Conservation (phyloP, 2,888 invertebrate genomes). For the Acanthopleura granulata region DNA sequence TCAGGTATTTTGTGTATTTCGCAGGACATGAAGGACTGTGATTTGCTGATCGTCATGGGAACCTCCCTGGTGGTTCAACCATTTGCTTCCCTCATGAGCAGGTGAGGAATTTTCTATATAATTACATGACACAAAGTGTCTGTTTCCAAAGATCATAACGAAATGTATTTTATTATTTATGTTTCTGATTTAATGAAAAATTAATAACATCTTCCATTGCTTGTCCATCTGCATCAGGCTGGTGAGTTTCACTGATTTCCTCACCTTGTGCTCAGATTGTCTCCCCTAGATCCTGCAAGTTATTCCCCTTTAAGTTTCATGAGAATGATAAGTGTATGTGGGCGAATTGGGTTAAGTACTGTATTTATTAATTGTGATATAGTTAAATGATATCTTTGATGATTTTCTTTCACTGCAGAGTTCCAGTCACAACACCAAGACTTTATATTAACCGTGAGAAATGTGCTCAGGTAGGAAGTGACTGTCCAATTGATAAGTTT, state of each 20-base stretch:
- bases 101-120: constrained; percentile 72
- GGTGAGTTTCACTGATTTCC: too few species aligned
- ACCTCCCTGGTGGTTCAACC: constrained; percentile 95
- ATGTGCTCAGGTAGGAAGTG: constrained; percentile 14
- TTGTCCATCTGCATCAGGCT: too few species aligned
- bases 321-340: background rate
- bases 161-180: too few species aligned
- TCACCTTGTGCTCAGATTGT: too few species aligned
- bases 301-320: too few species aligned
- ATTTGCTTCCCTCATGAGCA: constrained; percentile 83
- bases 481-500: too few species aligned
- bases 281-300: too few species aligned
- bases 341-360: too few species aligned
- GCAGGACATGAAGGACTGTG: constrained; percentile 86
- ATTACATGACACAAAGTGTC: too few species aligned
- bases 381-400: constrained; percentile 17
- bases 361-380: constrained; percentile 3
- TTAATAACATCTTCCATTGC: too few species aligned
- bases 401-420: constrained; percentile 71
- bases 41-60: constrained; percentile 93
- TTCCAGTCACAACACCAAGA: constrained; percentile 81
- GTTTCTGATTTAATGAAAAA: too few species aligned
- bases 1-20: constrained; percentile 26
- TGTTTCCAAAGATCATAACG: too few species aligned
- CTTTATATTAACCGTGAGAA: constrained; percentile 87